Percentiles rank a stretch among this genome's conserved stretches.
These are phyloP conservation scores for Andricus curvator DNA, from an alignment of 2,888 invertebrate genomes.

Conservation along the genomic window DNA sequence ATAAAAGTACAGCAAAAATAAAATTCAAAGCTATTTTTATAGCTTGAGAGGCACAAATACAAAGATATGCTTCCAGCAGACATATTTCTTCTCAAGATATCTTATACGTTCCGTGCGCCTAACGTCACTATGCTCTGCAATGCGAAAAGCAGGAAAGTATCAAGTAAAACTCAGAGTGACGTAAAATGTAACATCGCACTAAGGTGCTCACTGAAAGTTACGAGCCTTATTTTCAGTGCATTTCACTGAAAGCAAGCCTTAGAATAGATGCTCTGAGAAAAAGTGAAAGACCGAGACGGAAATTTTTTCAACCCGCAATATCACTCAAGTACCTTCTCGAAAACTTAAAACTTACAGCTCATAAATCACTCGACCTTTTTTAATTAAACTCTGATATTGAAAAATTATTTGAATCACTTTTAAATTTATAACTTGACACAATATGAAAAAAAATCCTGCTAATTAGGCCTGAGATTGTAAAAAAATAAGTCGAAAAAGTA, in stretches of 20 bases:
- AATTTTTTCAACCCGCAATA: neutral
- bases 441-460: neutral
- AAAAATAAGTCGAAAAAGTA: no score
- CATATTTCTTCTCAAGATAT: neutral
- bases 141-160: slow-evolving; percentile 26
- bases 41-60: neutral
- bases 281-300: neutral
- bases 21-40: neutral
- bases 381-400: neutral
- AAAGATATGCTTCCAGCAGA: neutral
- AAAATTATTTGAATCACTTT: neutral
- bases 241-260: slow-evolving; percentile 6
- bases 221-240: slow-evolving; percentile 5
- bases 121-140: slow-evolving; percentile 5
- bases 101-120: neutral
- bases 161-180: slow-evolving; percentile 23
- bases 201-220: slow-evolving; percentile 9
- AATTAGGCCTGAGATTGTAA: no score
- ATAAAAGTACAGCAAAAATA: neutral
- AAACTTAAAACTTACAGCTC: neutral
- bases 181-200: slow-evolving; percentile 13
- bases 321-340: neutral
- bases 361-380: neutral
- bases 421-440: neutral
- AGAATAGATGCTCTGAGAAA: neutral